Evolutionary conservation across 2,888 invertebrate genomes (phyloP).

Genomic region (Spodoptera picta): DNA sequence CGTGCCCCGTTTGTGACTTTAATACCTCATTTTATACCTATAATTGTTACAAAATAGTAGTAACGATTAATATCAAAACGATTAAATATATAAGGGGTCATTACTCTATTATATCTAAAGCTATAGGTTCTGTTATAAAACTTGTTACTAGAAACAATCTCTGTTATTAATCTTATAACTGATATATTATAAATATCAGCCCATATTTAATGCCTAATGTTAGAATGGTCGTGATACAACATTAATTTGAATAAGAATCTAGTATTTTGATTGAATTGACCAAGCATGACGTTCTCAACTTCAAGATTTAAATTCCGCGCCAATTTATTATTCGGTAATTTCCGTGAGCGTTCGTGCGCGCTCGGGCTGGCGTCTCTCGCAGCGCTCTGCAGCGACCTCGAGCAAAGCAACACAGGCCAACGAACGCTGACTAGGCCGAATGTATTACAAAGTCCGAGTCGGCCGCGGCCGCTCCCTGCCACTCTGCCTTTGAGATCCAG

Average conservation of each 20-base stretch:
- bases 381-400: constrained; percentile 77
- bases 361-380: constrained; percentile 62
- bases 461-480: constrained; percentile 85
- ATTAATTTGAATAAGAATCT: neutral
- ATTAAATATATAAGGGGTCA: constrained; percentile 6
- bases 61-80: constrained; percentile 11
- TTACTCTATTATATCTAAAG: constrained; percentile 2
- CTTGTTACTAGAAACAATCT: neutral
- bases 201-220: no score
- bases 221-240: no score
- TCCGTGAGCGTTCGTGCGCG: constrained; percentile 73
- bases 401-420: constrained; percentile 78
- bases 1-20: constrained; percentile 16
- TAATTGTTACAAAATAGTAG: constrained; percentile 5
- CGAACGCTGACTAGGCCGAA: constrained; percentile 88
- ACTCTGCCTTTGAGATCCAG: constrained; percentile 84
- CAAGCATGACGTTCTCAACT: constrained; percentile 20
- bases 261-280: constrained; percentile 18
- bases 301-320: constrained; percentile 66
- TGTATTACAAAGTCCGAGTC: constrained; percentile 87
- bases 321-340: constrained; percentile 68
- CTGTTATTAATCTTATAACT: no score
- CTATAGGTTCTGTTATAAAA: constrained; percentile 7
- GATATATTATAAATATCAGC: no score
- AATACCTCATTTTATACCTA: constrained; percentile 38